A percentile compares a stretch with the other conserved stretches of the same genome.
Conservation (phyloP, 2,888 invertebrate genomes). For the Clepsis dumicolana region DNA sequence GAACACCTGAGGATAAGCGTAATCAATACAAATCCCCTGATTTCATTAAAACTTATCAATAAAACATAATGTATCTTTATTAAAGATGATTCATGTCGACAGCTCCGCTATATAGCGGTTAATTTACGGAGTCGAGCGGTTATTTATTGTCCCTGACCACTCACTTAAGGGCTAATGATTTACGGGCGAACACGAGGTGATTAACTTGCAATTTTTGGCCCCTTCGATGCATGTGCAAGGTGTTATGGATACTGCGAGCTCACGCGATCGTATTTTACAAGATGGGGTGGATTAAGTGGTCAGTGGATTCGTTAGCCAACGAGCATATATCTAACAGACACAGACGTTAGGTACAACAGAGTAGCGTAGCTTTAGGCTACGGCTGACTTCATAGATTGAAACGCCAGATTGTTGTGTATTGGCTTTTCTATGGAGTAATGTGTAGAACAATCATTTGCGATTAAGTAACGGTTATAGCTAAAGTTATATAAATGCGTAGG, state of each 20-base stretch:
- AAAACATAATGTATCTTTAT: slow-evolving; percentile 37
- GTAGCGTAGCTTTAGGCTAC: background rate
- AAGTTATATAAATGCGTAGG: too few relatives aligned
- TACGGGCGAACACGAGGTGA: slow-evolving; percentile 68
- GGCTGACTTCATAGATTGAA: background rate
- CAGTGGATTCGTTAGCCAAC: slow-evolving; percentile 41
- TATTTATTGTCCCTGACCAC: slow-evolving; percentile 61
- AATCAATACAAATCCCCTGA: background rate
- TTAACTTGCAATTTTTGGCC: slow-evolving; percentile 78
- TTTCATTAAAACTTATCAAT: slow-evolving; percentile 29
- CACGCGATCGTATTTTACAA: slow-evolving; percentile 76
- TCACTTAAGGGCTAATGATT: slow-evolving; percentile 67
- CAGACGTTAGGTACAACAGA: background rate
- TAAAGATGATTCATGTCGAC: slow-evolving; percentile 49
- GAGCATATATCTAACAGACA: background rate
- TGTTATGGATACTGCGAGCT: slow-evolving; percentile 62
- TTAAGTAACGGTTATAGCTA: too few relatives aligned
- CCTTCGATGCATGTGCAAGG: slow-evolving; percentile 71
- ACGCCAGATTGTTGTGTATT: background rate
- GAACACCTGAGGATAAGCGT: slow-evolving; percentile 10
- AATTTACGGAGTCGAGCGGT: slow-evolving; percentile 52
- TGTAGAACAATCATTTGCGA: too few relatives aligned
- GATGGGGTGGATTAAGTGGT: slow-evolving; percentile 67
- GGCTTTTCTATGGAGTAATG: background rate
- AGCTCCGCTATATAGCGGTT: slow-evolving; percentile 52